A percentile compares a stretch with the other conserved stretches of the same genome.
Evolutionary conservation across 2,888 invertebrate genomes (phyloP).

Genomic region (Apoda limacodes): DNA sequence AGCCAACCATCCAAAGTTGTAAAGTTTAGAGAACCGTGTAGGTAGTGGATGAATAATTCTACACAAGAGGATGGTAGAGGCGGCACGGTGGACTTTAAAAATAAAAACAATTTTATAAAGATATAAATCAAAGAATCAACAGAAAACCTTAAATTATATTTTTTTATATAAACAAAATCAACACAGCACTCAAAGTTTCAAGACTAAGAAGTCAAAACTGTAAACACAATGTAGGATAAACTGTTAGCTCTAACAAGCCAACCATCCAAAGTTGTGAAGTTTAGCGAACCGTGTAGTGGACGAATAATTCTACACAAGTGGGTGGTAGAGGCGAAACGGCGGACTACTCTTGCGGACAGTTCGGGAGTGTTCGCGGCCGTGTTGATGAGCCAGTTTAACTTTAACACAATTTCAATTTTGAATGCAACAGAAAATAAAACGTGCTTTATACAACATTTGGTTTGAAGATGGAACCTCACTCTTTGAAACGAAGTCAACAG

Average conservation of each 20-base stretch:
- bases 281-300: slow-evolving; percentile 28
- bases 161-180: slow-evolving; percentile 59
- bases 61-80: slow-evolving; percentile 41
- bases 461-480: slow-evolving; percentile 46
- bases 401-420: slow-evolving; percentile 18
- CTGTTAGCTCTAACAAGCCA: slow-evolving; percentile 55
- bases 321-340: too few species aligned
- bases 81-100: too few species aligned
- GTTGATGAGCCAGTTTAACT: slow-evolving; percentile 13
- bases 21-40: slow-evolving; percentile 36
- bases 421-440: slow-evolving; percentile 19
- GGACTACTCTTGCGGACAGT: slow-evolving; percentile 38
- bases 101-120: too few species aligned
- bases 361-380: slow-evolving; percentile 34
- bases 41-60: slow-evolving; percentile 43
- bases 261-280: slow-evolving; percentile 59
- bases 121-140: too few species aligned
- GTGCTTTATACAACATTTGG: slow-evolving; percentile 8
- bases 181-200: slow-evolving; percentile 51
- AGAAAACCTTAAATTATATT: too few species aligned
- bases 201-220: slow-evolving; percentile 57
- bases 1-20: slow-evolving; percentile 58
- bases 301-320: slow-evolving; percentile 46
- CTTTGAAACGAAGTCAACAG: slow-evolving; percentile 41
- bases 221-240: slow-evolving; percentile 50